Percentiles rank a stretch among this genome's conserved stretches.
phyloP scores from a whole-genome alignment of 2,797 vertebrate genomes.

The Agapornis canus region DNA sequence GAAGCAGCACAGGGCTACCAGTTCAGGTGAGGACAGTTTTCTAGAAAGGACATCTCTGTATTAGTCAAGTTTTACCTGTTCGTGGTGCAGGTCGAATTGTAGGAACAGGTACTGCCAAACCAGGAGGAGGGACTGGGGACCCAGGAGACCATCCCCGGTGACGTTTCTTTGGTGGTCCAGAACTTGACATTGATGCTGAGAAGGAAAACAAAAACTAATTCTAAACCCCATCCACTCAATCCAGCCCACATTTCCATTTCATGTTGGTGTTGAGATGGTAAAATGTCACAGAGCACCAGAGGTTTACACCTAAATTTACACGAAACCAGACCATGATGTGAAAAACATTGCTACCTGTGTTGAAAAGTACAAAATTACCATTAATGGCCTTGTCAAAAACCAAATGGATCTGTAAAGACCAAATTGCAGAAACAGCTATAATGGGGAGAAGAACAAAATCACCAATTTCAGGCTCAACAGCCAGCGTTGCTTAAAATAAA shows the following conservation, averaged over 20 bases:
- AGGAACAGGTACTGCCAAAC: constrained; percentile 84
- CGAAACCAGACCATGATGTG: not conserved
- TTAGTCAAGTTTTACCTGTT: constrained; percentile 80
- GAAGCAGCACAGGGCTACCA: not conserved
- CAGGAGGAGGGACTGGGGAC: constrained; percentile 81
- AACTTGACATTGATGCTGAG: constrained; percentile 83
- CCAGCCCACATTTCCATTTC: not conserved
- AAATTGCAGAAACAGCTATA: not conserved
- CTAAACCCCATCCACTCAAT: not conserved
- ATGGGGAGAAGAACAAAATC: not conserved
- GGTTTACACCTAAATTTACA: not conserved
- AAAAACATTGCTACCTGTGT: not conserved
- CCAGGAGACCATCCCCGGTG: constrained; percentile 94
- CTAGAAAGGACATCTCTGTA: not conserved
- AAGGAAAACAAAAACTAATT: not conserved
- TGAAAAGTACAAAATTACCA: not conserved
- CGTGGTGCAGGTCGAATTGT: constrained; percentile 85
- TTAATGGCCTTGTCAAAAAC: not conserved
- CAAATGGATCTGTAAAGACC: not conserved
- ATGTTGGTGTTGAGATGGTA: fast-evolving
- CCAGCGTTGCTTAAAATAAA: not conserved
- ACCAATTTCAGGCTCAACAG: not conserved
- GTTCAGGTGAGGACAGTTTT: not conserved
- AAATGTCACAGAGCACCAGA: not conserved
- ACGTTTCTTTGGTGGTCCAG: constrained; percentile 96